A percentile compares a stretch with the other conserved stretches of the same genome.
Conservation (phyloP, 1,140 invertebrate species). For the Pentalonia nigronervosa region DNA sequence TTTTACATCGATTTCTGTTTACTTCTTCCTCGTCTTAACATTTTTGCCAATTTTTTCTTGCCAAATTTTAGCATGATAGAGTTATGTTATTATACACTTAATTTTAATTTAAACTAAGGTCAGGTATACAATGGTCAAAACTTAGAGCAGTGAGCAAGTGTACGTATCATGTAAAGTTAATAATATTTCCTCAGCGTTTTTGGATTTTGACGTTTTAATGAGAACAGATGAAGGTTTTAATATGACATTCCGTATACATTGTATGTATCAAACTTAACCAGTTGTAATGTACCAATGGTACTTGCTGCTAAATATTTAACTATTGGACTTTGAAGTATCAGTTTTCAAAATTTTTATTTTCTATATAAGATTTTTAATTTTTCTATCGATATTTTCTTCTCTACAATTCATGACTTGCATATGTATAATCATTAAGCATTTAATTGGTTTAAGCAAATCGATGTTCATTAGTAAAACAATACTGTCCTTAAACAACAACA, state of each 20-base stretch:
- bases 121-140: not conserved
- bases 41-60: not conserved
- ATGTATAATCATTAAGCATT: no score
- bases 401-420: no score
- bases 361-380: no score
- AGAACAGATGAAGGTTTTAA: not conserved
- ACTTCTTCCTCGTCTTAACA: slow-evolving; percentile 25
- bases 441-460: no score
- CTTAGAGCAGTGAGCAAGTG: not conserved
- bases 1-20: not conserved
- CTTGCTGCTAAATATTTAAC: not conserved
- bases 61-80: not conserved
- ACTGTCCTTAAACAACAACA: no score
- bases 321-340: no score
- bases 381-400: no score
- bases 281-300: no score
- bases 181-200: not conserved
- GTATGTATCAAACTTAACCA: no score
- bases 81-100: not conserved
- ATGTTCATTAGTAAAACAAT: no score
- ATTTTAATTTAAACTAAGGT: not conserved
- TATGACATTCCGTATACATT: no score
- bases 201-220: not conserved
- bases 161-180: not conserved
- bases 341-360: no score